Evolutionary conservation across 2,797 vertebrate species (phyloP), one percentile per base, ranked within the genome.

Genomic region (Melanotaenia boesemani): DNA sequence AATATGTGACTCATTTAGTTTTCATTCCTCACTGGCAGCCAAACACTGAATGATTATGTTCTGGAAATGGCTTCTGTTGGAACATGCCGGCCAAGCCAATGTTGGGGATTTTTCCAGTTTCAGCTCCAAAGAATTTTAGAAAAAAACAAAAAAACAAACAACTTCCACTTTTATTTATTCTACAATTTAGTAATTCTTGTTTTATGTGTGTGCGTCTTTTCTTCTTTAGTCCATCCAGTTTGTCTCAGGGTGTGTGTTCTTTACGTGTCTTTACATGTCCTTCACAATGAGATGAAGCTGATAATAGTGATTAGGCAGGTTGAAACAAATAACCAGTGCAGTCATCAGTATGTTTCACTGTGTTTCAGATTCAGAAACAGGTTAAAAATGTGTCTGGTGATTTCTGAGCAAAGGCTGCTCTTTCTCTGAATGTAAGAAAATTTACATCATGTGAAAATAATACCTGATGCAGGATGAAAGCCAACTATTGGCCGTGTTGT

Each of bases 71-170:
- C 59, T 20, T 24, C 2, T 46, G 10, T 37, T 58, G 55, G 32
- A 37, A 76, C 55, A 75, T 6, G 55, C 1, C 1, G 48, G 57
- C 44, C 41, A 37, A 30, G 16, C 68, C 59, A 68, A 58, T 70
- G 32, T 34, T 34, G 32, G 32, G 0, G 28, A 28, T 30, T 30
- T 30, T 5, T n/a, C 28, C 28, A 6, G 60, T 30, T 77, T 41
- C 8, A 9, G 36, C 37, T 13, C 37, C 12, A 39, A 39, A 39
- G 12, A 39, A 15, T 11, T 39, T 39, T 13, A 39, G 37, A 12
- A 15, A 15, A 4, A 1, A 6, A 32, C 32, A 32, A 32, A 6
- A 32, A 34, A 34, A 34, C 11, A 39, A 39, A 39, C 11, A 39
- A 39, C 3, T 15, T 15, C 37, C 37, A 39, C 12, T 4, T 13